Evolutionary conservation across 1,140 invertebrate genomes (phyloP), one percentile per base, ranked within the genome.

Genomic region (Subanguina moxae): DNA sequence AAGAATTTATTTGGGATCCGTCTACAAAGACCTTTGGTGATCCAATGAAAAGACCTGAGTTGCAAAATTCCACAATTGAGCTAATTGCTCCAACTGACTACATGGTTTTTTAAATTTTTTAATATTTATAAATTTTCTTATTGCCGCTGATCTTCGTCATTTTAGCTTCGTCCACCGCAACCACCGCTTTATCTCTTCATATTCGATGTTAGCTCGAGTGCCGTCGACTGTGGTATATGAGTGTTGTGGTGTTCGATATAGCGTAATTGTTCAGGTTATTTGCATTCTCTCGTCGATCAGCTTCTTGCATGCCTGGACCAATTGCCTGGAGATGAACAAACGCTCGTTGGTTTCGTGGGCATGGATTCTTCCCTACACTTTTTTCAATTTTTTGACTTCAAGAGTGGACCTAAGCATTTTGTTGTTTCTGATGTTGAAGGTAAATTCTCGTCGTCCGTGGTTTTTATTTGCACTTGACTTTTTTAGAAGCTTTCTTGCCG

Each of bases 41-140:
- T 85, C 93, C 94, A 28, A 89, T 90, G 0, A 86, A 91, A 70
- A 86, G 94, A 78, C 94, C 95, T 0, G 96, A 99, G 87, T 90
- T 98, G 58, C 90, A 90, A 82, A 90, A 92, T 27, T 91, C 92
- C 52, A 97, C 94, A 0, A 93, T 99, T 74, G 96, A 99, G 86
- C 98, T 93, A 84, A 95, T 98, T 68, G 96, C 96, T 38, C 92
- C 94, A 63, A 90, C 91, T 65, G 95, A 98, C 85, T 98, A 97
- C 82, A 96, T 96, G 93, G 89, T 91, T 83, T 82, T 78, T 75
- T n/a, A 5, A n/a, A 8, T 21, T 21, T 21, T 5, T 61, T 61
- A 21, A 23, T 58, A 25, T 21, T 21, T 3, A 15, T 5, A 7
- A 5, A 7, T 8, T 52, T 3, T 3, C n/a, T 15, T 25, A 15